These are phyloP conservation scores for Onychomys torridus DNA, from an alignment of 2,797 vertebrate species.

Conservation along the genomic window DNA sequence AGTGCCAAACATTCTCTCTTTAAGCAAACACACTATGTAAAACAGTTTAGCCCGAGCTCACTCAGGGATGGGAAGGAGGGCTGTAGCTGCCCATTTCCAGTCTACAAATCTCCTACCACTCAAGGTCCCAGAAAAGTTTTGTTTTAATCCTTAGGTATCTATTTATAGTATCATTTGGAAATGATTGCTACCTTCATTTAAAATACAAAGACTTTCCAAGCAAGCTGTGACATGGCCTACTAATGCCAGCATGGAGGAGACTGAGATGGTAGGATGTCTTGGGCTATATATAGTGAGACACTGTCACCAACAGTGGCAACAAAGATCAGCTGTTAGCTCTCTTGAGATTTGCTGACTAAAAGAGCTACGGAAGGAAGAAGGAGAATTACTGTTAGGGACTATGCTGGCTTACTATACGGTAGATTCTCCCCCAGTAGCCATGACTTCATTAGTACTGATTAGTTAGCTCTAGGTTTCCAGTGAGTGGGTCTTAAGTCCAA, in stretches of 20 bases:
- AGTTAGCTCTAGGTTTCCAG: neutral
- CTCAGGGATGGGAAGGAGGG: neutral
- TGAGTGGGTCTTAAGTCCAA: neutral
- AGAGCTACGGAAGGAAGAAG: neutral
- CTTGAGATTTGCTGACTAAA: constrained; percentile 34
- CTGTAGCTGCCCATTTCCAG: neutral
- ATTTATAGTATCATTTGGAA: neutral
- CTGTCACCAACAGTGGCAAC: neutral
- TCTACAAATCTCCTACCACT: neutral
- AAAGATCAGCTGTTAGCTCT: neutral
- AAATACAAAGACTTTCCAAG: neutral
- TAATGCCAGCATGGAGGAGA: neutral
- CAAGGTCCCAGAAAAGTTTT: neutral
- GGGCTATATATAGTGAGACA: neutral
- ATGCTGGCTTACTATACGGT: neutral
- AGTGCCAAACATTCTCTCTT: constrained; percentile 16
- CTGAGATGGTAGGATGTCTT: neutral
- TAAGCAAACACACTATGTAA: constrained; percentile 41
- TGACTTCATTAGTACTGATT: neutral
- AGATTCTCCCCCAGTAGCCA: neutral
- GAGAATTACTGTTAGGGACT: neutral
- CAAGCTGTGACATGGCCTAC: neutral
- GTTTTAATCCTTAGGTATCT: neutral
- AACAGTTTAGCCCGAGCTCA: neutral
- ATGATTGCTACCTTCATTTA: neutral